Base-by-base conservation (phyloP, 2,888 invertebrate genomes). In the Malthinus flaveolus region DNA sequence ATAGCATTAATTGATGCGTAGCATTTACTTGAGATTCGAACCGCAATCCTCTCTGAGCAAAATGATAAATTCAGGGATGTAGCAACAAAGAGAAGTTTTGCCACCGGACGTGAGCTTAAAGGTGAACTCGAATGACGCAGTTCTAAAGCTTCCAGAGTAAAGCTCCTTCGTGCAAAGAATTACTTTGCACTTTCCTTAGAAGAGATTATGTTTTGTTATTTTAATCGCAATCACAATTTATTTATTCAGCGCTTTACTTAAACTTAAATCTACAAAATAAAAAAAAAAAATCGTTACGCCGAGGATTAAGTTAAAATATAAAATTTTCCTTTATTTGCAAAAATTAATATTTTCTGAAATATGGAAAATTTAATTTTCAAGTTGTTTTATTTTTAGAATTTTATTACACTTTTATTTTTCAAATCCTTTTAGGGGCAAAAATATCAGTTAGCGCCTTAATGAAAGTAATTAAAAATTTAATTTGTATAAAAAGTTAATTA, bases 131-230 rank as follows among this genome's bases (percentile, higher is more conserved):
- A 63, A 56, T 63, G 61, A 65, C 62, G 64, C 61, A 63, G 47
- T 56, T 60, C 63, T 61, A 65, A 65, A 65, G 65, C 65, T 65
- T 15, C 56, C 61, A 47, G 54, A 62, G 59, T 63, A 62, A 65
- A 63, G 65, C 65, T 60, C 50, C 62, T 56, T 56, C 65, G 65
- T 65, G 65, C 65, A 59, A 65, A 63, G 65, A 65, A 65, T 65
- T 65, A 65, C 65, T 65, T 65, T 59, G 61, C 59, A 63, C 62
- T 63, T 65, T 65, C 56, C 63, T 56, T 46, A 35, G 49, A 59
- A 58, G 60, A 58, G 66, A 63, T 62, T 63, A 65, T 60, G 59
- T 55, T 61, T 49, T 63, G 63, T 65, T 66, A 62, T 65, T 66
- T 65, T 65, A 66, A 62, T 62, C 62, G 60, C 61, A 60, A 64